Conservation (phyloP, 2,888 invertebrate genomes). For the Erpobdella octoculata region DNA sequence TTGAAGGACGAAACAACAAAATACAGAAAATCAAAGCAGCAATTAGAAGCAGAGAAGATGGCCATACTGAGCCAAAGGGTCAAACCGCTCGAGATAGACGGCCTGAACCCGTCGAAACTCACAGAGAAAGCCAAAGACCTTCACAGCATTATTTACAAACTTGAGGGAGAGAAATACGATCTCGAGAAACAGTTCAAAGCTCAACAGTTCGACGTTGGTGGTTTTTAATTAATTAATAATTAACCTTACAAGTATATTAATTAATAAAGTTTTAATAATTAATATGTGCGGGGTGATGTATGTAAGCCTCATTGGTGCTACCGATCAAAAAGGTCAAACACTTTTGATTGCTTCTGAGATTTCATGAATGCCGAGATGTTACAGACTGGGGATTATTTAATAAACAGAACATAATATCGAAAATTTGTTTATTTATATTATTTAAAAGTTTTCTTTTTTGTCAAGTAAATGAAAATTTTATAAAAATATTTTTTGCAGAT, state of each 20-base stretch:
- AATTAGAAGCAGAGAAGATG: constrained; percentile 96
- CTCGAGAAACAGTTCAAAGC: constrained; percentile 95
- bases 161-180: constrained; percentile 96
- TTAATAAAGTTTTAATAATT: too few relatives aligned
- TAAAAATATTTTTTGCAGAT: constrained; percentile 59
- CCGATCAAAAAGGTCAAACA: too few relatives aligned
- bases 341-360: too few relatives aligned
- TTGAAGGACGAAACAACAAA: constrained; percentile 1
- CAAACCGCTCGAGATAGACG: constrained; percentile 62
- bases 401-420: neutral
- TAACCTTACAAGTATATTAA: neutral
- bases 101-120: constrained; percentile 67
- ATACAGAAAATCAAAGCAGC: constrained; percentile 85
- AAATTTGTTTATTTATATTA: neutral
- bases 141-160: constrained; percentile 85
- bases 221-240: neutral
- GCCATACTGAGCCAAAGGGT: constrained; percentile 70
- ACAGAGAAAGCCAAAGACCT: constrained; percentile 79
- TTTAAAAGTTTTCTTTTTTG: neutral
- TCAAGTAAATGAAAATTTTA: neutral
- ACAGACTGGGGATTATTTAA: neutral
- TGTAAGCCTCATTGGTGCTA: too few relatives aligned
- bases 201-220: constrained; percentile 92
- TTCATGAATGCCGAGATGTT: too few relatives aligned
- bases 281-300: too few relatives aligned